Conservation (phyloP, 2,113 vertebrate species). For the Perccottus glenii region DNA sequence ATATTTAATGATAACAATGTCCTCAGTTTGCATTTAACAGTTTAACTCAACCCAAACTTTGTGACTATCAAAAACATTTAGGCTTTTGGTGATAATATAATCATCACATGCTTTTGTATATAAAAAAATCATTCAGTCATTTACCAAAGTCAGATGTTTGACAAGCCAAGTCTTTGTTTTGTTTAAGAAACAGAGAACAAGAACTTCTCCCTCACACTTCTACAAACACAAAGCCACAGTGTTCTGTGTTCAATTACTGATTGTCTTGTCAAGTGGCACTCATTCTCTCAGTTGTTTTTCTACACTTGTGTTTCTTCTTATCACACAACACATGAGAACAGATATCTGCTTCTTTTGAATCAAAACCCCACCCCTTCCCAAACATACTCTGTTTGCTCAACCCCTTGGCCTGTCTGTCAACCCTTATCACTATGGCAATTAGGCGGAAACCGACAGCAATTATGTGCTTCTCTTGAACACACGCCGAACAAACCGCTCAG, state of each 20-base stretch:
- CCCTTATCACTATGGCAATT: constrained; percentile 61
- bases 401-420: constrained; percentile 51
- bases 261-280: constrained; percentile 19
- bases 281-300: constrained; percentile 26
- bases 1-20: too few species aligned
- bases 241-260: constrained; percentile 38
- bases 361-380: constrained; percentile 24
- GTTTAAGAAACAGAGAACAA: constrained; percentile 11
- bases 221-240: constrained; percentile 14
- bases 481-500: constrained; percentile 42
- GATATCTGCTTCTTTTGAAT: constrained; percentile 11
- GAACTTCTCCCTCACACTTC: constrained; percentile 14
- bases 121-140: not conserved
- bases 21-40: not conserved
- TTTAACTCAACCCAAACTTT: not conserved
- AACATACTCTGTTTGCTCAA: constrained; percentile 49
- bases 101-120: not conserved
- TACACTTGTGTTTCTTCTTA: constrained; percentile 34
- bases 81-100: not conserved
- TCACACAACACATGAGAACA: not conserved
- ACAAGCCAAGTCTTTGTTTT: not conserved
- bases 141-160: not conserved
- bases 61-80: not conserved
- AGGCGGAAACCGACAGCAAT: constrained; percentile 59
- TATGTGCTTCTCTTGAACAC: constrained; percentile 34